Base-by-base conservation (phyloP, 2,113 vertebrate genomes). In the Leptocoma aspasia region DNA sequence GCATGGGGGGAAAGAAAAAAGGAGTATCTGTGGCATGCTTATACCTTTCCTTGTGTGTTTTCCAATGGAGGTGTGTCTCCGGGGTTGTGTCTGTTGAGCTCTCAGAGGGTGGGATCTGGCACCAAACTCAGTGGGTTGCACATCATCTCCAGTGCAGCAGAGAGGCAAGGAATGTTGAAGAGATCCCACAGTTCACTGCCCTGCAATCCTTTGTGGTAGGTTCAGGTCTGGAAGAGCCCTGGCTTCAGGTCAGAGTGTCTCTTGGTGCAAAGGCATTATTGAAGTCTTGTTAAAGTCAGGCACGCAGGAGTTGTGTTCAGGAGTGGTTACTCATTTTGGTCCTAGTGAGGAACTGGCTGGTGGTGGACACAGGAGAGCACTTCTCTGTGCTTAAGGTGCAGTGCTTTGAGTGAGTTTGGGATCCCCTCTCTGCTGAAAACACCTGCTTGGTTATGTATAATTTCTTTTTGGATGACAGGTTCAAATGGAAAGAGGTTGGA, bases 81-180 rank as follows among this genome's bases (percentile, higher is more conserved):
- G 0, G 21, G 14, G 5, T 49, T 49, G 5, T 16, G 49, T 30
- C 68, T 60, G 2, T 23, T 44, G 57, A 53, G 45, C 0, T 4
- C 19, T 31, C 28, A 9, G n/a, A 71, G 57, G 27, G 16, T 35
- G 37, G 13, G 26, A 27, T 82, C 66, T 79, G 31, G 28, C 2
- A 3, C 16, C 16, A 7, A 23, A 15, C 39, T 42, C 6, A 3
- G 10, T 49, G 57, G 5, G 2, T 35, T 60, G 24, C 60, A 37
- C 0, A 1, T 73, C 0, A 0, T 52, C 37, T 72, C 26, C 12
- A 4, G 66, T 17, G 71, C 20, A n/a, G 13, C 3, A 4, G 53
- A 71, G 47, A 49, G 53, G 44, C 24, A 78, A 54, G 49, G 41
- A 69, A 86, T 23, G 14, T 23, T 3, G 24, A 18, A 59, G 22